These are phyloP conservation scores for Idris sp. DNA, from an alignment of 1,140 invertebrate species.

Conservation along the genomic window DNA sequence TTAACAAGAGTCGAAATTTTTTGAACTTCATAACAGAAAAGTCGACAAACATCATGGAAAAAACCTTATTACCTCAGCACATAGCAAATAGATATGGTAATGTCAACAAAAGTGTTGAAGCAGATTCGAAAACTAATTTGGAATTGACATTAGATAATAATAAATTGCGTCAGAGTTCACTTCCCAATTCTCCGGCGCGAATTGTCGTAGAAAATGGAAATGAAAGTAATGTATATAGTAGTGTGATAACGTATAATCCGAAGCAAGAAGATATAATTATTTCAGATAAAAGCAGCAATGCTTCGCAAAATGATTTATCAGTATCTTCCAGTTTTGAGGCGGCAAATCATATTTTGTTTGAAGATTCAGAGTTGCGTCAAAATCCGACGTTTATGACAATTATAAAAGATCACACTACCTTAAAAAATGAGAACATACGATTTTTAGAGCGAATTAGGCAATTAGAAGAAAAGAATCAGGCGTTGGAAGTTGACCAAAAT, in stretches of 20 bases:
- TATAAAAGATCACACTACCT: constrained; percentile 64
- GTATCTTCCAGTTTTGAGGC: constrained; percentile 22
- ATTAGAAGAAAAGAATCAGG: constrained; percentile 64
- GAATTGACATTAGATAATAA: background rate
- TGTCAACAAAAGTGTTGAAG: constrained; percentile 47
- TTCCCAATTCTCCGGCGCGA: constrained; percentile 9
- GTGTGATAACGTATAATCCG: background rate
- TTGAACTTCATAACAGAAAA: constrained; percentile 76
- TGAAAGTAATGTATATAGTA: constrained; percentile 5
- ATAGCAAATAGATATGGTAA: constrained; percentile 60
- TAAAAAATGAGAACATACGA: constrained; percentile 64
- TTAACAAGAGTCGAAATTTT: constrained; percentile 73
- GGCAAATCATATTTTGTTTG: constrained; percentile 18
- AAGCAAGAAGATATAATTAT: background rate
- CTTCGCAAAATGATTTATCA: constrained; percentile 17
- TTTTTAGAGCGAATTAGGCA: constrained; percentile 63
- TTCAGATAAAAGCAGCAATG: constrained; percentile 7
- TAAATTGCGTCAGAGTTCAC: background rate
- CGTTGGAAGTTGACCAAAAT: constrained; percentile 57
- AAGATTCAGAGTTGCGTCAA: constrained; percentile 27
- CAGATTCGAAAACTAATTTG: constrained; percentile 3
- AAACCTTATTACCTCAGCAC: constrained; percentile 69
- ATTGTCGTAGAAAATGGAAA: constrained; percentile 5
- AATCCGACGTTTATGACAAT: constrained; percentile 61
- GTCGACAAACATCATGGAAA: constrained; percentile 76